These are phyloP conservation scores for Drosophila burlai DNA, from an alignment of 1,140 invertebrate genomes.

Conservation along the genomic window DNA sequence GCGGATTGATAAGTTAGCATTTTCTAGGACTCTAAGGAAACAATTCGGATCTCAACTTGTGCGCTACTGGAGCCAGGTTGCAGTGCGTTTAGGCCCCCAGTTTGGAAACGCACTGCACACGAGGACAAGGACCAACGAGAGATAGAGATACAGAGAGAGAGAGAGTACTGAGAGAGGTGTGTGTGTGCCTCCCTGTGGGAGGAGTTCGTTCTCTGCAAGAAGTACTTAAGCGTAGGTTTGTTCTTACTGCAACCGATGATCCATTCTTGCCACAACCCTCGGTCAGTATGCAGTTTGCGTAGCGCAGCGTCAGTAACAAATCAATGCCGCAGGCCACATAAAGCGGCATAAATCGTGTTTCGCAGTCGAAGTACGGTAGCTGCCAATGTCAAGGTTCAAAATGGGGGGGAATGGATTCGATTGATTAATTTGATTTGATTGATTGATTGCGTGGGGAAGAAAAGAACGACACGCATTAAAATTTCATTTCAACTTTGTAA, in stretches of 20 bases:
- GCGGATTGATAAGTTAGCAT: conserved; percentile 12
- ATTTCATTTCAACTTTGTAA: conserved; percentile 6
- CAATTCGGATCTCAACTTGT: conserved; percentile 14
- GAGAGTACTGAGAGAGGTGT: background rate
- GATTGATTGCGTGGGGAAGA: conserved; percentile 38
- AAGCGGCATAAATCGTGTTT: conserved; percentile 71
- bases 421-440: conserved; percentile 8
- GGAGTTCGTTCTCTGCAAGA: conserved; percentile 7
- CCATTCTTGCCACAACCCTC: conserved; percentile 99
- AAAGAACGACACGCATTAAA: conserved; percentile 43
- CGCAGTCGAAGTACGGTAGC: conserved; percentile 72
- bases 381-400: conserved; percentile 46
- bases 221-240: conserved; percentile 14
- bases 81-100: conserved; percentile 16
- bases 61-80: conserved; percentile 12
- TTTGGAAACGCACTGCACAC: conserved; percentile 36
- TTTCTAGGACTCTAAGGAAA: conserved; percentile 18
- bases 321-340: conserved; percentile 79
- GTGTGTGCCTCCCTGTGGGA: background rate
- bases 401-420: conserved; percentile 6
- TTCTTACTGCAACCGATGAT: conserved; percentile 93
- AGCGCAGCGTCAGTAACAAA: conserved; percentile 73
- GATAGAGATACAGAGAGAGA: background rate
- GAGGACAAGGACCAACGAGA: conserved; percentile 34
- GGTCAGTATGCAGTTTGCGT: conserved; percentile 90